These are phyloP conservation scores for Reinhardtius hippoglossoides DNA, from an alignment of 2,113 vertebrate genomes.

Conservation along the genomic window DNA sequence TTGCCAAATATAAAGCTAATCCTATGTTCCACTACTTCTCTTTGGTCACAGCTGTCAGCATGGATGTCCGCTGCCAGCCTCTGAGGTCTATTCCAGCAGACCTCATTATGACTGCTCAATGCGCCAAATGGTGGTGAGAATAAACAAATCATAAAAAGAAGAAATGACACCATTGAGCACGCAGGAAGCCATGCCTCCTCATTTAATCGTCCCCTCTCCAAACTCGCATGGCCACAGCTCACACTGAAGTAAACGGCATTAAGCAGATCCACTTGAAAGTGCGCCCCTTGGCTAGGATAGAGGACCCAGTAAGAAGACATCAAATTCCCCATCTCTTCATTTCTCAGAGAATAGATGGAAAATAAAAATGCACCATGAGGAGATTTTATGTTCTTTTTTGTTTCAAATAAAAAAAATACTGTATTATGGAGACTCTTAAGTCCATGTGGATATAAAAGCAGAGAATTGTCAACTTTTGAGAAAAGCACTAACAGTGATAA, in stretches of 20 bases:
- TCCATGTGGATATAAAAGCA: not conserved
- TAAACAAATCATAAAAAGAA: constrained; percentile 59
- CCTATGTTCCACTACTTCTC: constrained; percentile 58
- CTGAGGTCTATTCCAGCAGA: constrained; percentile 44
- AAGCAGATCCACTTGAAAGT: constrained; percentile 57
- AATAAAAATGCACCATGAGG: too few species aligned
- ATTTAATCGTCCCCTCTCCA: constrained; percentile 27
- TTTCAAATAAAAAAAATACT: constrained; percentile 12
- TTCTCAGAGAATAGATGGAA: not conserved
- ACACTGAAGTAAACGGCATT: constrained; percentile 40
- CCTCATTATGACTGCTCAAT: constrained; percentile 40
- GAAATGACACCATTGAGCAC: constrained; percentile 31
- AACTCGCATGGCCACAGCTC: constrained; percentile 21
- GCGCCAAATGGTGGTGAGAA: constrained; percentile 34
- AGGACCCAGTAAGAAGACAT: constrained; percentile 13
- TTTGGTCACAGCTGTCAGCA: constrained; percentile 53
- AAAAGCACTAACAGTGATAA: constrained; percentile 12
- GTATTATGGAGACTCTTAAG: constrained; percentile 10
- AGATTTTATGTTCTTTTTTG: constrained; percentile 22
- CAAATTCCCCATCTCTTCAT: constrained; percentile 23
- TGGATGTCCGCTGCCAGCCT: constrained; percentile 42
- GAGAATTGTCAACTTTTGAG: not conserved
- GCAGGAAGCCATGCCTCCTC: constrained; percentile 26
- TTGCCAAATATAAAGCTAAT: constrained; percentile 60
- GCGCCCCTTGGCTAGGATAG: constrained; percentile 40